Base-by-base conservation (phyloP, 2,113 vertebrate species). In the Terrapene triunguis region DNA sequence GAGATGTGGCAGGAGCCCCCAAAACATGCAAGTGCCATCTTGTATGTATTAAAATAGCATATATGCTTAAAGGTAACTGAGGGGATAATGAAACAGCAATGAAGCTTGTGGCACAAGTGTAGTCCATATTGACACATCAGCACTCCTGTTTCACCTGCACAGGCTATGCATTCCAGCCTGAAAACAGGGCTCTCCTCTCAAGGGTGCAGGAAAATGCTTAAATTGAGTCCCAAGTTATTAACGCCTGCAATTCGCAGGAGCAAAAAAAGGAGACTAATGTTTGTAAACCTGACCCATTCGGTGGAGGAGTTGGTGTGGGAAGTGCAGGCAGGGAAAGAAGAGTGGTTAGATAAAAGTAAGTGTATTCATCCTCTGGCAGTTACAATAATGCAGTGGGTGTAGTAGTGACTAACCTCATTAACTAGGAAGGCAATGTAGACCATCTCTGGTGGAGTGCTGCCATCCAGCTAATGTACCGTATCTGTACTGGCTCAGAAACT, bases 371-470 rank as follows among this genome's bases (percentile, higher is more conserved):
- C 44, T 83, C 91, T 29, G 79, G 12, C 17, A 84, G 96, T 94
- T 91, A 47, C 79, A 72, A 38, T 87, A 74, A 50, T 82, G 92
- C 85, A 69, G 93, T 92, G 9, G 82, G 44, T 94, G 92, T 92
- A 89, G 32, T 82, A 14, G 44, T 80, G 38, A 84, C 74, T 79
- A 87, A 62, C 51, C 78, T 79, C 8, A 78, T 79, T 83, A 74
- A 57, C 76, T 95, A 83, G 14, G 92, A 92, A 94, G 92, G 80
- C 48, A 84, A 85, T 80, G 55, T 17, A 35, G 53, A 82, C 14
- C 25, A 86, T 55, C 91, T 89, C 92, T 55, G 48, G 90, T 87
- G 94, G 87, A 95, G 91, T 72, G 57, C 81, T 87, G 69, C 80
- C 38, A 72, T 53, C 9, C 91, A 80, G 94, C 83, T 96, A 95